Evolutionary conservation across 2,797 vertebrate genomes (phyloP).

Genomic region (Mastacembelus armatus): DNA sequence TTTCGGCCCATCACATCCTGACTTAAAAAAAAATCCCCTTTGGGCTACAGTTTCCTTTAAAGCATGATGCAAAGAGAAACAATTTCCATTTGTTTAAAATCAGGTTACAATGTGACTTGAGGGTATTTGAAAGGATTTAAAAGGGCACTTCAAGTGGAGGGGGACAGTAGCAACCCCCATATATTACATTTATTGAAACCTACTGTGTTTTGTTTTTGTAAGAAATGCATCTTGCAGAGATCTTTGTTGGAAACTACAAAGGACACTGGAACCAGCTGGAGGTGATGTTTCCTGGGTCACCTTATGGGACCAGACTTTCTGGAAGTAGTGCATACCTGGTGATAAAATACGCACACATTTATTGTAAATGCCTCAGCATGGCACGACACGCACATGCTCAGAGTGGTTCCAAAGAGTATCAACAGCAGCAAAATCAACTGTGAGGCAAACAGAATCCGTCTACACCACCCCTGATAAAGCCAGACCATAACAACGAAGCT

Average conservation of each 20-base stretch:
- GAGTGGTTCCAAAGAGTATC: constrained; percentile 31
- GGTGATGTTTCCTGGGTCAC: constrained; percentile 28
- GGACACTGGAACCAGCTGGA: not conserved
- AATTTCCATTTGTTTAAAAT: constrained; percentile 49
- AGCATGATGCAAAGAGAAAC: constrained; percentile 28
- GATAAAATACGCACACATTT: constrained; percentile 10
- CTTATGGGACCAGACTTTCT: constrained; percentile 14
- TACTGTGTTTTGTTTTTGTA: not conserved
- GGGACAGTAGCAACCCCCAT: not conserved
- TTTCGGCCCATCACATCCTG: constrained; percentile 6
- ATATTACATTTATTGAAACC: constrained; percentile 14
- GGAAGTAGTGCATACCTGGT: not conserved
- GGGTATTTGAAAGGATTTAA: constrained; percentile 29
- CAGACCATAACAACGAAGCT: constrained; percentile 70
- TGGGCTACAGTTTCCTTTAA: constrained; percentile 32
- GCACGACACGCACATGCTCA: constrained; percentile 14
- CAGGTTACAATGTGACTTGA: constrained; percentile 39
- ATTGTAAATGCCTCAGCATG: not conserved
- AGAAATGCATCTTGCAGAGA: not conserved
- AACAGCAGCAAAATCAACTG: constrained; percentile 55
- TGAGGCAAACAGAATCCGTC: constrained; percentile 47
- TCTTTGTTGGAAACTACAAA: not conserved
- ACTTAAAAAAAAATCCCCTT: constrained; percentile 12
- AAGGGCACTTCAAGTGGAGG: not conserved
- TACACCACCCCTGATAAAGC: constrained; percentile 49